Conservation (phyloP, 2,113 vertebrate genomes). For the Mustelus asterias region DNA sequence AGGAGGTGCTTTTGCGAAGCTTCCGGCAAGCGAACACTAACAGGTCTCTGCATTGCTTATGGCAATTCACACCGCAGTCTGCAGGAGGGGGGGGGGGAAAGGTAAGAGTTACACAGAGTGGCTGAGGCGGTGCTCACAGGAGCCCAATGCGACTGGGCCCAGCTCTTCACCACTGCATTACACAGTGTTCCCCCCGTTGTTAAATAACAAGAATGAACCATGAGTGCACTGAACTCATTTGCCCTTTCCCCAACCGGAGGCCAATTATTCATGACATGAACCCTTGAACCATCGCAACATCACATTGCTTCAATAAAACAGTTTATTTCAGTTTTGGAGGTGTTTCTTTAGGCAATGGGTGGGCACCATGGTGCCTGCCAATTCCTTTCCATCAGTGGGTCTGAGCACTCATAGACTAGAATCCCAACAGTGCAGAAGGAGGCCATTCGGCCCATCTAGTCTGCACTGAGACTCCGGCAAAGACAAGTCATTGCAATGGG, state of each 20-base stretch:
- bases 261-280: neutral
- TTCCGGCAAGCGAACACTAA: constrained; percentile 88
- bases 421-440: too few species aligned
- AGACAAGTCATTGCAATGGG: neutral
- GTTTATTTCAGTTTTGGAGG: neutral
- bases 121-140: neutral
- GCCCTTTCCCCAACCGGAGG: neutral
- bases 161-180: neutral
- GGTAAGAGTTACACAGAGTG: neutral
- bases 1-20: constrained; percentile 70
- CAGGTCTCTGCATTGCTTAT: constrained; percentile 91
- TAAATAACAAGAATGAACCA: neutral
- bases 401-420: too few species aligned
- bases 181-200: neutral
- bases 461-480: neutral
- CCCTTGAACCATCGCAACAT: neutral
- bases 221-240: neutral
- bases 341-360: neutral
- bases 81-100: constrained; percentile 43
- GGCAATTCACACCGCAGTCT: constrained; percentile 96
- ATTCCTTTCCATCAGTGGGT: neutral
- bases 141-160: neutral
- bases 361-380: neutral
- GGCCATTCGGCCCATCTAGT: too few species aligned
- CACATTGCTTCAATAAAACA: neutral